phyloP scores from a whole-genome alignment of 2,113 vertebrate species.

The Chaetorhynchus papuensis region DNA sequence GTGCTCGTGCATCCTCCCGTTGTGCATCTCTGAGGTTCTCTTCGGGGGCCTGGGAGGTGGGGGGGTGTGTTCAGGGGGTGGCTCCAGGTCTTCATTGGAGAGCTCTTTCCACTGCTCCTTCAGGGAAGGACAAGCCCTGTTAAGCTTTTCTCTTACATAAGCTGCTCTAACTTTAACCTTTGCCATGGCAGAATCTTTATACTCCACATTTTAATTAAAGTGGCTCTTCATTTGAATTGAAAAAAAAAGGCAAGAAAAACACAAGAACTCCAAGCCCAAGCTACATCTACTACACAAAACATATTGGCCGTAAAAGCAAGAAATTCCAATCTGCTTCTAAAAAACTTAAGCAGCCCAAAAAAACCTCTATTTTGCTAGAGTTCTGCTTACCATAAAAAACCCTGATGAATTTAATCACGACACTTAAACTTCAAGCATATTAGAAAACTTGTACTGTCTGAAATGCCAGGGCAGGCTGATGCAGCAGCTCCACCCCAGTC shows the following conservation, averaged over 20 bases:
- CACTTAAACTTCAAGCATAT: neutral
- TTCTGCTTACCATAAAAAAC: neutral
- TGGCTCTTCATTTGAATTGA: neutral
- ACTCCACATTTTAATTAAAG: neutral
- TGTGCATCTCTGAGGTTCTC: constrained; percentile 72
- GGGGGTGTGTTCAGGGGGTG: constrained; percentile 85
- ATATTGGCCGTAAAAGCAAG: neutral
- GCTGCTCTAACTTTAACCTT: neutral
- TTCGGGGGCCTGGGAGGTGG: constrained; percentile 86
- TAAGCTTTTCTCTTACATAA: neutral
- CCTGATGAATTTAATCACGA: neutral
- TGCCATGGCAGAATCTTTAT: neutral
- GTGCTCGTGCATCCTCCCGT: constrained; percentile 73
- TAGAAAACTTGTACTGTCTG: neutral
- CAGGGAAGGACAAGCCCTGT: neutral
- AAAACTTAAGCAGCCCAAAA: neutral
- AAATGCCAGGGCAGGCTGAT: neutral
- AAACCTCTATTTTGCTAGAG: neutral
- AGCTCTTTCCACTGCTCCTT: constrained; percentile 95
- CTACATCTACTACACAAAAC: neutral
- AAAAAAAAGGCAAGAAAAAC: neutral
- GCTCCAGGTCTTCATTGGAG: constrained; percentile 90
- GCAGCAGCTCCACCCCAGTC: neutral
- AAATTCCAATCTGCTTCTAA: neutral
- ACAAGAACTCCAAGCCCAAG: neutral